These are phyloP conservation scores for Drosophila diplacantha DNA, from an alignment of 2,888 invertebrate genomes.

Conservation along the genomic window DNA sequence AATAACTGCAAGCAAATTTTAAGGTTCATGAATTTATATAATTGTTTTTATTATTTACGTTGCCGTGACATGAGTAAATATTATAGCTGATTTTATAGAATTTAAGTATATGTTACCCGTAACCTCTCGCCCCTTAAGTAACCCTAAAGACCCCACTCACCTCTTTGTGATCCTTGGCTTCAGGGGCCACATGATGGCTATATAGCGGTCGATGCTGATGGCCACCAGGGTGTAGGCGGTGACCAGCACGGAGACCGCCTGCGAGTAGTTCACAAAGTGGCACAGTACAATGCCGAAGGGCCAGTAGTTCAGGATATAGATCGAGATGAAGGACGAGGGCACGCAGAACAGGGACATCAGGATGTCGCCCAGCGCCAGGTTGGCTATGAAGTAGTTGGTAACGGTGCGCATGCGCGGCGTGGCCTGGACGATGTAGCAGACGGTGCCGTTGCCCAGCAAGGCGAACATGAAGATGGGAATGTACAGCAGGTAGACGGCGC, in stretches of 20 bases:
- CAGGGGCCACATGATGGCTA: slow-evolving; percentile 93
- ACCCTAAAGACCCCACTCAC: slow-evolving; percentile 55
- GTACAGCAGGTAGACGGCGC: slow-evolving; percentile 84
- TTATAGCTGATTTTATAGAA: not conserved
- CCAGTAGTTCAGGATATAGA: slow-evolving; percentile 89
- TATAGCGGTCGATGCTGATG: slow-evolving; percentile 92
- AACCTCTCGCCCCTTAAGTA: not conserved
- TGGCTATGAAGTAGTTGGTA: slow-evolving; percentile 94
- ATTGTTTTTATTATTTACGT: not conserved
- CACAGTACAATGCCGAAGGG: slow-evolving; percentile 91
- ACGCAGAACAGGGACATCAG: slow-evolving; percentile 94
- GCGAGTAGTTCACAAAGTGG: slow-evolving; percentile 88
- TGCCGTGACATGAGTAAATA: no score
- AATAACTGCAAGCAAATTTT: no score
- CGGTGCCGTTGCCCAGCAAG: slow-evolving; percentile 86
- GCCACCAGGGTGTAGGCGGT: slow-evolving; percentile 94
- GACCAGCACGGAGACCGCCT: slow-evolving; percentile 88
- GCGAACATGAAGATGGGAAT: slow-evolving; percentile 85
- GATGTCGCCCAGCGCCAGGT: slow-evolving; percentile 92
- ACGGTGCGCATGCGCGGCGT: slow-evolving; percentile 93
- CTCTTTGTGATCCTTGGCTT: slow-evolving; percentile 87
- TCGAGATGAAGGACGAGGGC: slow-evolving; percentile 91
- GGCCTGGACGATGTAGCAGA: slow-evolving; percentile 91
- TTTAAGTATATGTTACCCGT: not conserved
- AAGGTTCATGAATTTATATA: not conserved